phyloP scores from a whole-genome alignment of 2,888 invertebrate species.

The Trissolcus brochymenae region DNA sequence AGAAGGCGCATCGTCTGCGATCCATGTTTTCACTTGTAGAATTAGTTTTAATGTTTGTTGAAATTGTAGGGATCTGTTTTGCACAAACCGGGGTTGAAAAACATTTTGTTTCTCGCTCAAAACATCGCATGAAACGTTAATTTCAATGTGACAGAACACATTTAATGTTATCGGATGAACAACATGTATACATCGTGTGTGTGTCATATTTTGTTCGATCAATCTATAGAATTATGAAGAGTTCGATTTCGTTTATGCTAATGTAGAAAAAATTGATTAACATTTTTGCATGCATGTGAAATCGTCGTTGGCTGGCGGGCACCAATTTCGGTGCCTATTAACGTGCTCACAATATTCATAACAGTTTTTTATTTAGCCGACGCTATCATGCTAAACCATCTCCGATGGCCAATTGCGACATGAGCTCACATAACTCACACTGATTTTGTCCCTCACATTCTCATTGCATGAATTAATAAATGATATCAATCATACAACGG shows the following conservation, averaged over 20 bases:
- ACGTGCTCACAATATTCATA: constrained; percentile 24
- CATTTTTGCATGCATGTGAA: constrained; percentile 31
- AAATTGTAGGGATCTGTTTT: no score
- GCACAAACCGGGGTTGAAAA: no score
- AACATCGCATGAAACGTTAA: no score
- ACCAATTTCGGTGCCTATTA: constrained; percentile 16
- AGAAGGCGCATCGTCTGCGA: constrained; percentile 3
- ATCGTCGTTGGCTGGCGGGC: constrained; percentile 8
- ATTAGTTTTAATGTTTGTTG: neutral
- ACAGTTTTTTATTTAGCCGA: constrained; percentile 36
- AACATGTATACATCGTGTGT: no score
- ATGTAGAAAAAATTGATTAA: constrained; percentile 43
- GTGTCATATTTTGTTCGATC: no score
- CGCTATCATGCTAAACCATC: constrained; percentile 37
- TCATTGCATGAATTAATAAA: constrained; percentile 30
- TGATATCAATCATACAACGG: constrained; percentile 7
- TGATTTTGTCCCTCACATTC: constrained; percentile 18
- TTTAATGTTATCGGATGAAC: no score
- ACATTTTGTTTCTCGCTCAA: no score
- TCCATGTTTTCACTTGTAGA: neutral
- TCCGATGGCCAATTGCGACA: constrained; percentile 28
- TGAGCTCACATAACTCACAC: constrained; percentile 16
- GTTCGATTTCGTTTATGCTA: constrained; percentile 45
- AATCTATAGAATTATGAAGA: neutral
- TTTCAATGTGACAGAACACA: no score